Base-by-base conservation (phyloP, 2,113 vertebrate genomes). In the Ranitomeya variabilis region DNA sequence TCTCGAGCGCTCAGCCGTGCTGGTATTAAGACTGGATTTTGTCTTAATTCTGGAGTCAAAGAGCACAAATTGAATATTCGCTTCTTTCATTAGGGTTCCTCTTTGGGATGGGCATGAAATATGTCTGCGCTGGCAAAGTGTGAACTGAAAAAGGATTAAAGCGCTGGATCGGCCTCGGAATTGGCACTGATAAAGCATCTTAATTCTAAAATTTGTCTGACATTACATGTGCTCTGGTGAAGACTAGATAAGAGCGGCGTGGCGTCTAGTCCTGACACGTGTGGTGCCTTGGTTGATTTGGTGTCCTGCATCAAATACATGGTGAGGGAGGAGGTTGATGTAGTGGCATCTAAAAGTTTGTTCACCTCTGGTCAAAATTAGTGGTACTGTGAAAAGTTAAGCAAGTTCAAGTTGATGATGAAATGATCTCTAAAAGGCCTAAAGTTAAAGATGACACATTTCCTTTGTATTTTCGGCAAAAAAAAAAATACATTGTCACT, bases 1-100 rank as follows among this genome's bases (percentile, higher is more conserved):
- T 71, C 57, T 89, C 71, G 59, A 23, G 59, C 37, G 13, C 51
- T 10, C 73, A 10, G 21, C 60, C 26, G 51, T 85, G 60, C 55
- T 7, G 23, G 51, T 71, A 89, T 85, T 78, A 85, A 57, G 73
- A 85, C 74, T 66, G 82, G 73, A 85, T 85, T 89, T 57, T 18
- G 59, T 67, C 74, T 83, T 89, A 79, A 85, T 89, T 89, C 71
- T 31, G 16, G n/a, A 85, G 87, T 89, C 87, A 89, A 85, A 89
- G 87, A 67, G 87, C 87, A 89, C 74, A 89, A 89, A 89, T 89
- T 89, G 87, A 89, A 89, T 89, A 85, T 84, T 69, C 57, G 81
- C 73, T 82, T 89, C 73, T 89, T 89, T 89, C 87, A 85, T 85
- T 89, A 85, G 62, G 11, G 18, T 59, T 74, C n/a, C 52, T 67